Conservation (phyloP, 2,888 invertebrate species). For the Lepidochitona cinerea region DNA sequence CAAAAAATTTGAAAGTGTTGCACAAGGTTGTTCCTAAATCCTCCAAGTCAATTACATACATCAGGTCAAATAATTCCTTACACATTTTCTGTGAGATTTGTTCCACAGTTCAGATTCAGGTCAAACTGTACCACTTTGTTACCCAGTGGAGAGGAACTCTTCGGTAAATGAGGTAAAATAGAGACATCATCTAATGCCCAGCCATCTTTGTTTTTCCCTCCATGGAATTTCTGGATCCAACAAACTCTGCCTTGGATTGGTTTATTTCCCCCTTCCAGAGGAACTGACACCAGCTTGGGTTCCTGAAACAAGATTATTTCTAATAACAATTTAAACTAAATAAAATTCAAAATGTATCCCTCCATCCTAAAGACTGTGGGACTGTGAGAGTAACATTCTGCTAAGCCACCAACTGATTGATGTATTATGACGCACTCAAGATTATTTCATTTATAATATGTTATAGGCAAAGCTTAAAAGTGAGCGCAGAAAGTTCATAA, state of each 20-base stretch:
- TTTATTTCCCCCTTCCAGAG: slow-evolving; percentile 45
- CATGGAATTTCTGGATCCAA: slow-evolving; percentile 66
- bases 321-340: too few species aligned
- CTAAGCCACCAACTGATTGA: neutral
- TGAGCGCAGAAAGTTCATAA: too few species aligned
- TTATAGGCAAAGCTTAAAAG: too few species aligned
- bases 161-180: slow-evolving; percentile 58
- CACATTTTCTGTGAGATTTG: slow-evolving; percentile 40
- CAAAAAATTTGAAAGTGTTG: too few species aligned
- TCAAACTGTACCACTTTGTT: slow-evolving; percentile 59
- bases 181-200: slow-evolving; percentile 67
- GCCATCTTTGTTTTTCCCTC: slow-evolving; percentile 53
- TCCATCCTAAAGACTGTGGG: too few species aligned
- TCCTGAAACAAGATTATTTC: slow-evolving; percentile 45
- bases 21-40: too few species aligned
- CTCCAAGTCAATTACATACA: too few species aligned
- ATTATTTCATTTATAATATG: too few species aligned
- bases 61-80: too few species aligned
- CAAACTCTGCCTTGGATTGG: slow-evolving; percentile 54
- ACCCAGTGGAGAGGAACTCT: slow-evolving; percentile 24
- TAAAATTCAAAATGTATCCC: too few species aligned
- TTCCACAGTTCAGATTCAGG: slow-evolving; percentile 62
- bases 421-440: too few species aligned
- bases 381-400: neutral
- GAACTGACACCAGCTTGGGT: slow-evolving; percentile 52